Conservation (phyloP, 1,140 invertebrate species). For the Polypedilum pembai region DNA sequence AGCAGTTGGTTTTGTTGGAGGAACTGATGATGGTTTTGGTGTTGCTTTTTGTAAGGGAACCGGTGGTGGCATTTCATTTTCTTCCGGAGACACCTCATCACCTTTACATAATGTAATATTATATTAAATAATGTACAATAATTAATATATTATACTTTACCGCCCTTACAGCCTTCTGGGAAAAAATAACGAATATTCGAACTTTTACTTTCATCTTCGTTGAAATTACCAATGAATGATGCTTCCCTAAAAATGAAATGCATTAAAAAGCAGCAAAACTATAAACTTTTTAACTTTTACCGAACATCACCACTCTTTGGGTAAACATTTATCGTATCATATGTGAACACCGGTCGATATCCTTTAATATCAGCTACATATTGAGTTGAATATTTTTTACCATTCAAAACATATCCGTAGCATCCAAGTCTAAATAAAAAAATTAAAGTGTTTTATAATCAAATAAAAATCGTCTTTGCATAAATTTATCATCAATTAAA, state of each 20-base stretch:
- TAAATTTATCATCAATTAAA: not conserved
- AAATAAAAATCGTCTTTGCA: not conserved
- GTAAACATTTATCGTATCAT: not conserved
- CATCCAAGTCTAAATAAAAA: slow-evolving; percentile 1
- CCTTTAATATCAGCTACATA: slow-evolving; percentile 3
- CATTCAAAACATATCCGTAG: not conserved
- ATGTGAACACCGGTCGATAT: slow-evolving; percentile 1
- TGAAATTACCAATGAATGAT: not conserved
- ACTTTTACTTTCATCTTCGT: not conserved
- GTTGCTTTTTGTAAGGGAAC: not conserved
- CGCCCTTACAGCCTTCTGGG: not conserved
- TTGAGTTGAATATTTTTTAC: not conserved
- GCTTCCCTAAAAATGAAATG: not conserved
- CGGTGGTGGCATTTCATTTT: not conserved
- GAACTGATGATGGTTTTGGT: not conserved
- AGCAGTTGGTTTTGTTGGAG: not conserved
- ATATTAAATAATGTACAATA: no score
- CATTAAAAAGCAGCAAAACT: no score
- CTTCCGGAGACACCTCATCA: not conserved
- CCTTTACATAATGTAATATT: no score
- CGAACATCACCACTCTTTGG: not conserved
- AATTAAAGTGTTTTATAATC: not conserved
- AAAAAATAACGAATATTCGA: not conserved
- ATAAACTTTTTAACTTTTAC: no score
- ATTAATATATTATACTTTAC: no score